Percentiles rank a stretch among this genome's conserved stretches.
Evolutionary conservation across 2,797 vertebrate species (phyloP).

Genomic region (Danio albolineatus): DNA sequence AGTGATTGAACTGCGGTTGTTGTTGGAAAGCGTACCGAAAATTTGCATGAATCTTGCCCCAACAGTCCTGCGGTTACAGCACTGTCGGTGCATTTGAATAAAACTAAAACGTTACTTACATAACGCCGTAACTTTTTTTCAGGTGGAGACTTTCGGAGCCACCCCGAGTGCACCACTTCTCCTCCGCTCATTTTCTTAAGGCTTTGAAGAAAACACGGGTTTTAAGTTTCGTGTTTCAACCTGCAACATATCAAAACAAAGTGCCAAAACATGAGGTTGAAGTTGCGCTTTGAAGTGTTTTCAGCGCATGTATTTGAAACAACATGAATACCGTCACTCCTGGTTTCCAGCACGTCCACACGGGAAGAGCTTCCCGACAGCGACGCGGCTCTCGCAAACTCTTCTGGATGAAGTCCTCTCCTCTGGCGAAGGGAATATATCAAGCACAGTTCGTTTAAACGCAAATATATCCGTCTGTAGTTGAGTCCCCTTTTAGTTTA

Average conservation of each 20-base stretch:
- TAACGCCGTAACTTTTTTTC: conserved; percentile 99
- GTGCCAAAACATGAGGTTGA: conserved; percentile 29
- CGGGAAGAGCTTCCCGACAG: conserved; percentile 48
- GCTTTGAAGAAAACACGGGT: conserved; percentile 59
- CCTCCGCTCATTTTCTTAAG: conserved; percentile 89
- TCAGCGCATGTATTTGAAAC: conserved; percentile 32
- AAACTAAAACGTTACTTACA: conserved; percentile 86
- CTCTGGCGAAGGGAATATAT: conserved; percentile 29
- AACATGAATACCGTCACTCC: conserved; percentile 66
- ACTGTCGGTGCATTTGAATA: conserved; percentile 36
- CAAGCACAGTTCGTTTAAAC: not conserved
- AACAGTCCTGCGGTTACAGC: conserved; percentile 49
- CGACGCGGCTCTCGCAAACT: conserved; percentile 38
- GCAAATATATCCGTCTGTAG: conserved; percentile 55
- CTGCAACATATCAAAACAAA: conserved; percentile 49
- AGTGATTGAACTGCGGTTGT: conserved; percentile 11
- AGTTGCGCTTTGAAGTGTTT: conserved; percentile 14
- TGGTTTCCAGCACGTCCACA: conserved; percentile 57
- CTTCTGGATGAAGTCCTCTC: conserved; percentile 33
- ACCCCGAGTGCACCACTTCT: conserved; percentile 94
- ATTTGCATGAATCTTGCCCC: conserved; percentile 49
- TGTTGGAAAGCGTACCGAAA: conserved; percentile 34
- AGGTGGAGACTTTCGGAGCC: conserved; percentile 98
- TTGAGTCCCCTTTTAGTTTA: conserved; percentile 54
- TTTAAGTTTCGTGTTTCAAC: conserved; percentile 64